Evolutionary conservation across 53 echinoderm and acorn worm species (phyloP), one percentile per base, ranked within the genome.

Genomic region (Temnopleurus reevesii): DNA sequence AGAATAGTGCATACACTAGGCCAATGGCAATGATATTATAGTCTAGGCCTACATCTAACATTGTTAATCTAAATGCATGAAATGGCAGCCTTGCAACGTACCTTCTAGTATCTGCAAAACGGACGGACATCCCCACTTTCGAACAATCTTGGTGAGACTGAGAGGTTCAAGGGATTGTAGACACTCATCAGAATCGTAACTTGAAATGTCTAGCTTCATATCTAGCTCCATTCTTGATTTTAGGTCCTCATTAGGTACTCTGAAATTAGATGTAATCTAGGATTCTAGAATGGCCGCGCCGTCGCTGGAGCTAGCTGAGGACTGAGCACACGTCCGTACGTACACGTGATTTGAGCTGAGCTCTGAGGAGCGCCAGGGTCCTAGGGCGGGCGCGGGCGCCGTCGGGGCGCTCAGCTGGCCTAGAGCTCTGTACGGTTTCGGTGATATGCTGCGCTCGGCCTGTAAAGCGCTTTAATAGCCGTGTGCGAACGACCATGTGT

Each of bases 11-110:
- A n/a, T n/a, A n/a, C n/a, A n/a, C n/a, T n/a, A n/a, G n/a, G n/a
- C n/a, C n/a, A n/a, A n/a, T n/a, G n/a, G n/a, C n/a, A n/a, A 29
- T 59, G 26, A 59, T 59, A 29, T 15, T 47, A 12, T 1, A 12
- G 47, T 15, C 47, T 47, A 47, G 9, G 47, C 3, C 1, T 47
- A 3, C 0, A 15, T 0, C 1, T 2, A 6, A 19, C 8, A 59
- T 59, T 26, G 59, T 29, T 28, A 59, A 59, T 59, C 59, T 59
- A 26, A 59, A 59, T 59, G n/a, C n/a, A 59, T 27, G 59, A 59
- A 27, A 29, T 59, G 59, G n/a, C n/a, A n/a, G n/a, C n/a, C n/a
- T n/a, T n/a, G n/a, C n/a, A 59, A 59, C 59, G 59, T 59, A 59
- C 59, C 59, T 27, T 59, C 59, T 59, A 59, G 59, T 59, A 59